Conservation (phyloP, 2,888 invertebrate species). For the Cataglyphis altisquamis region DNA sequence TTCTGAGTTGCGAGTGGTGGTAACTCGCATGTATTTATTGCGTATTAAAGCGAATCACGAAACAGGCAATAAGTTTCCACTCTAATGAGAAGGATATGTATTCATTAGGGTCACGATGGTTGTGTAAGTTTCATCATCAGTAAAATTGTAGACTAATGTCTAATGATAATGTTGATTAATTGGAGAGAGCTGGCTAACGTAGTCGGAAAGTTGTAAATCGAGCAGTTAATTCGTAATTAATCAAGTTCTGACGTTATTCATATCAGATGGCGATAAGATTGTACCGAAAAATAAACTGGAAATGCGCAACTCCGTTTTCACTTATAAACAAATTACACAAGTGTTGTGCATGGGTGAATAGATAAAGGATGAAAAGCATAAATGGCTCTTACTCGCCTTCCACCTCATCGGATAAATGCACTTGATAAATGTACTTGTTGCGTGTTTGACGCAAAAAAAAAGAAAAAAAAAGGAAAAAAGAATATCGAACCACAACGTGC, state of each 20-base stretch:
- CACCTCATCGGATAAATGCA: conserved; percentile 41
- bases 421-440: conserved; percentile 58
- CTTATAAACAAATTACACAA: conserved; percentile 14
- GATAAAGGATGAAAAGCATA: conserved; percentile 35
- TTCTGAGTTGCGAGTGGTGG: conserved; percentile 2
- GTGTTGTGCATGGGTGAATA: neutral
- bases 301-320: neutral
- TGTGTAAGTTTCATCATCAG: conserved; percentile 16
- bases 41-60: conserved; percentile 36
- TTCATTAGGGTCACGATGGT: conserved; percentile 47
- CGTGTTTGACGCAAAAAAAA: conserved; percentile 43
- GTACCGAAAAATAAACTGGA: neutral
- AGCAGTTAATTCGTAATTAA: conserved; percentile 32
- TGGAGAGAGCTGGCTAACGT: conserved; percentile 39
- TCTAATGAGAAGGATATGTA: conserved; percentile 45
- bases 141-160: conserved; percentile 28
- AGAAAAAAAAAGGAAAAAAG: too few species aligned
- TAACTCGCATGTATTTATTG: conserved; percentile 31
- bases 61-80: conserved; percentile 28
- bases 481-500: conserved; percentile 18
- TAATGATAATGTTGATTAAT: conserved; percentile 48
- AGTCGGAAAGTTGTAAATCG: neutral
- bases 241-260: conserved; percentile 3
- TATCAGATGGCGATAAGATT: conserved; percentile 12
- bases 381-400: conserved; percentile 41